Evolutionary conservation across 2,888 invertebrate genomes (phyloP), one percentile per base, ranked within the genome.

Genomic region (Oasisia sp.): DNA sequence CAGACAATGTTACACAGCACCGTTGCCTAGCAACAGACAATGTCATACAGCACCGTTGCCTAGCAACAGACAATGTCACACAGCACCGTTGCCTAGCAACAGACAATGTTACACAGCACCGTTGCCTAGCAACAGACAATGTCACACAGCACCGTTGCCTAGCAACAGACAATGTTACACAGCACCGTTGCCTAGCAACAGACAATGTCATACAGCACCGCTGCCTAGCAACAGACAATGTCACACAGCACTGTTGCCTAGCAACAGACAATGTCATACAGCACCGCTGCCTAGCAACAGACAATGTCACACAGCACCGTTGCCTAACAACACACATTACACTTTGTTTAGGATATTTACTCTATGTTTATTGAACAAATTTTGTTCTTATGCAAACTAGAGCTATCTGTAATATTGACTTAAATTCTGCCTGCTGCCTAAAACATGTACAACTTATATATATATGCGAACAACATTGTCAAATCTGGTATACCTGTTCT

Each of bases 221-320:
- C n/a, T n/a, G n/a, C n/a, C n/a, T n/a, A n/a, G n/a, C n/a, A n/a
- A n/a, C n/a, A n/a, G n/a, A 97, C 94, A 27, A 97, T 94, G 94
- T 97, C 97, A 95, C 97, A 97, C 56, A 97, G 92, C 19, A 97
- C 94, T 19, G 96, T 96, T 27, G 97, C 96, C 97, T 97, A 94
- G 2, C 94, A 94, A 89, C 90, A 93, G 93, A 93, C 32, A 44
- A 91, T 32, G n/a, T n/a, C n/a, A 93, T 97, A 96, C 32, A 97
- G 94, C 3, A 97, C 96, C 19, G n/a, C n/a, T n/a, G n/a, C n/a
- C n/a, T n/a, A n/a, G n/a, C n/a, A n/a, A n/a, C n/a, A n/a, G n/a
- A 97, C 94, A 27, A 97, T 94, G 94, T 97, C 97, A 95, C 97
- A 97, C 56, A 97, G 92, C 19, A 97, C 94, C 14, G 96, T 96